These are phyloP conservation scores for Pipa parva DNA, from an alignment of 2,113 vertebrate species.

Conservation along the genomic window DNA sequence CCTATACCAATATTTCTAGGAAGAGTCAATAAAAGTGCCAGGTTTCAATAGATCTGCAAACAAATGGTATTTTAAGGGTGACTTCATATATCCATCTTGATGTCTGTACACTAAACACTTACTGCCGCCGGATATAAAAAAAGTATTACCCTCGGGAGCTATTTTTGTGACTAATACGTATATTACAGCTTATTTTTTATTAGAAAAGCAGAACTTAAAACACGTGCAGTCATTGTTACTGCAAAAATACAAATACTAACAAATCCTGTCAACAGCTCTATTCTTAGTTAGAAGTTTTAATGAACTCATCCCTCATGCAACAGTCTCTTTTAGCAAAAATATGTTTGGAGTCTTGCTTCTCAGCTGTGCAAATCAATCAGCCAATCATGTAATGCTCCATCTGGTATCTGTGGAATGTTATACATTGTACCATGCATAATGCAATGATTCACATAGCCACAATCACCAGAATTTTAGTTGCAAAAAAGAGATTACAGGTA, in stretches of 20 bases:
- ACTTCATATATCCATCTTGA: slow-evolving; percentile 3
- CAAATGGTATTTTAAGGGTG: slow-evolving; percentile 16
- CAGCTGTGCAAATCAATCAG: slow-evolving; percentile 77
- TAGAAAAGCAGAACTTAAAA: neutral
- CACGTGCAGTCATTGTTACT: slow-evolving; percentile 42
- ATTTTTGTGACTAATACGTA: neutral
- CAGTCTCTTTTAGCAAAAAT: slow-evolving; percentile 55
- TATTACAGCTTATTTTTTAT: neutral
- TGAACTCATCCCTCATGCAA: slow-evolving; percentile 57
- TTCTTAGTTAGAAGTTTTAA: slow-evolving; percentile 65
- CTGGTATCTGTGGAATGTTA: slow-evolving; percentile 58
- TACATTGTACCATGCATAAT: slow-evolving; percentile 55
- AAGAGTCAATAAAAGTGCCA: slow-evolving; percentile 28
- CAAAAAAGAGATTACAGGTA: too few relatives aligned
- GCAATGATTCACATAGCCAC: neutral
- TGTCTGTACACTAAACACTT: neutral
- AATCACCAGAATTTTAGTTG: neutral
- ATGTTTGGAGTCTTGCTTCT: slow-evolving; percentile 54
- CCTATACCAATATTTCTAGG: slow-evolving; percentile 4
- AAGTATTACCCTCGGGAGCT: neutral
- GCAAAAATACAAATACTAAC: slow-evolving; percentile 60
- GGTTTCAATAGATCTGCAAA: slow-evolving; percentile 8
- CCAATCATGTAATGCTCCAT: slow-evolving; percentile 61
- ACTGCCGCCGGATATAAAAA: neutral
- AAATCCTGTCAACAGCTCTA: slow-evolving; percentile 71